Evolutionary conservation across 2,797 vertebrate genomes (phyloP).

Genomic region (Orientallactaga sibirica): DNA sequence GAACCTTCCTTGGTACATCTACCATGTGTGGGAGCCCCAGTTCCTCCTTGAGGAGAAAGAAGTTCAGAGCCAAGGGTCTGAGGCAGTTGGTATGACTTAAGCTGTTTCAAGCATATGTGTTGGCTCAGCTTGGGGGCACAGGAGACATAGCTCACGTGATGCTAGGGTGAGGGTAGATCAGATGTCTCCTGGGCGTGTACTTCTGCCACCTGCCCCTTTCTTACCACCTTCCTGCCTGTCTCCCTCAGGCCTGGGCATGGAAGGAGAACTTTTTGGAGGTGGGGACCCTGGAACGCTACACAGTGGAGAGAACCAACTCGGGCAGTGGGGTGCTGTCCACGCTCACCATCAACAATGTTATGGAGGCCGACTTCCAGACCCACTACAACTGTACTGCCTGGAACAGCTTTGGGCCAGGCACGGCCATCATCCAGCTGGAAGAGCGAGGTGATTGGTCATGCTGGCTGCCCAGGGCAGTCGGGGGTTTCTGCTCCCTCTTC

Average conservation of each 20-base stretch:
- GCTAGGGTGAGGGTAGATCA: not conserved
- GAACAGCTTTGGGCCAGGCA: conserved; percentile 96
- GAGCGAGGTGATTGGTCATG: conserved; percentile 88
- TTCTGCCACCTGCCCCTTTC: not conserved
- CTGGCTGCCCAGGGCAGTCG: not conserved
- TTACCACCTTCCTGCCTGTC: not conserved
- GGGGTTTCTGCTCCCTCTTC: not conserved
- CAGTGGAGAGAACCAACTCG: conserved; percentile 93
- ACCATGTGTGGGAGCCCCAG: not conserved
- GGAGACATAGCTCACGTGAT: not conserved
- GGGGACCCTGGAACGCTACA: conserved; percentile 97
- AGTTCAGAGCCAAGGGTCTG: not conserved
- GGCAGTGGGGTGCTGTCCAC: conserved; percentile 95
- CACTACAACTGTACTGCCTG: conserved; percentile 98
- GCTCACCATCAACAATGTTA: conserved; percentile 96
- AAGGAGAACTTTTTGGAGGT: conserved; percentile 97
- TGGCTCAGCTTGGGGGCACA: not conserved
- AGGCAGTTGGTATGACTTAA: not conserved
- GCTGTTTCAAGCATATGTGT: not conserved
- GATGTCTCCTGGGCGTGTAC: not conserved
- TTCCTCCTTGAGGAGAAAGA: not conserved
- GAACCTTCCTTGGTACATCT: not conserved
- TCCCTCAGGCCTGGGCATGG: conserved; percentile 96
- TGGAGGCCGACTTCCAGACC: conserved; percentile 96
- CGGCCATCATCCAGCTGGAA: conserved; percentile 96